Evolutionary conservation across 2,113 vertebrate species (phyloP).

Genomic region (Xenopus laevis): DNA sequence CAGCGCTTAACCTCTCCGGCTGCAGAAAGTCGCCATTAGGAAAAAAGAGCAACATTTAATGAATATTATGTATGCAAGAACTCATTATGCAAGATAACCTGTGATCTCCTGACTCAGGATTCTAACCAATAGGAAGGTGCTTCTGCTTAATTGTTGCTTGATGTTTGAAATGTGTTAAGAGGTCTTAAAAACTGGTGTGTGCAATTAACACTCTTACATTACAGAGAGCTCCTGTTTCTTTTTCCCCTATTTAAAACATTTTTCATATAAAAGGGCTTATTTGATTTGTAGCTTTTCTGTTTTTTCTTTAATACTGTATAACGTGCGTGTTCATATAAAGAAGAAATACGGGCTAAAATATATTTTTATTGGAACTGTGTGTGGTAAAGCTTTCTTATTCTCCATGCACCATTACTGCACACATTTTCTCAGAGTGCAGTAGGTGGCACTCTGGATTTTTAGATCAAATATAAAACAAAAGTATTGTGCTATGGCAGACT

Average conservation of each 20-base stretch:
- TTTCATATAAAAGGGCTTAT: neutral
- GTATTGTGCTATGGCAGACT: too few species aligned
- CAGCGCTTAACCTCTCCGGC: conserved; percentile 23
- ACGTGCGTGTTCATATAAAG: too few species aligned
- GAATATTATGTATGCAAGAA: conserved; percentile 30
- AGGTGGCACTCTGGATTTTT: too few species aligned
- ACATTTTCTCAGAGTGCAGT: too few species aligned
- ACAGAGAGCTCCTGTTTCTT: neutral
- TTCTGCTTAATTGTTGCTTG: conserved; percentile 11
- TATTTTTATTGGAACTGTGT: too few species aligned
- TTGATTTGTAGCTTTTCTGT: neutral
- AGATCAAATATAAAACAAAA: too few species aligned
- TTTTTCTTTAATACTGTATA: too few species aligned
- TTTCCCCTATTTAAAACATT: conserved; percentile 1
- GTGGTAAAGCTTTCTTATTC: too few species aligned
- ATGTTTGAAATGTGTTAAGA: conserved; percentile 9
- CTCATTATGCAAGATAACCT: conserved; percentile 33
- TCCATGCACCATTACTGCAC: too few species aligned
- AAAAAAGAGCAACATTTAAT: conserved; percentile 18
- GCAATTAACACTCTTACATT: conserved; percentile 26
- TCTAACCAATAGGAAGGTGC: conserved; percentile 17
- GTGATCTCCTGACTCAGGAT: conserved; percentile 12
- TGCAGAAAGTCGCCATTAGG: neutral
- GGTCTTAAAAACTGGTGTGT: conserved; percentile 6
- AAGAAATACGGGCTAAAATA: too few species aligned